Evolutionary conservation across 1,140 invertebrate genomes (phyloP).

Genomic region (Homalodisca vitripennis): DNA sequence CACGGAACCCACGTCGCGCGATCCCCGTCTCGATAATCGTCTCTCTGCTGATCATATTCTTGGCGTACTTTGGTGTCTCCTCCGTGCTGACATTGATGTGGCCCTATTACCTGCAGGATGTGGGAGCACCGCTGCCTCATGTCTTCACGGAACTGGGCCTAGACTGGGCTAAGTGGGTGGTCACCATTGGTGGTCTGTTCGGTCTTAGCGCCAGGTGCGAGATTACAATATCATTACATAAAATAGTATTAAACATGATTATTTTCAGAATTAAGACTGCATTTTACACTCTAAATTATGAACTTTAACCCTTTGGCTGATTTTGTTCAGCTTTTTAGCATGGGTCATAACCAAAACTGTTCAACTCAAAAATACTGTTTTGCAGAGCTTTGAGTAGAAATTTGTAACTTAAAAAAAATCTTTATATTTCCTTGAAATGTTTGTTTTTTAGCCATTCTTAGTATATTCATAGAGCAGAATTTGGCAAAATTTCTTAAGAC

Average conservation of each 20-base stretch:
- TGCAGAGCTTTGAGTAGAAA: too few relatives aligned
- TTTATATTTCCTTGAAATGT: too few relatives aligned
- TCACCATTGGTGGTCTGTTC: slow-evolving; percentile 82
- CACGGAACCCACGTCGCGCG: slow-evolving; percentile 80
- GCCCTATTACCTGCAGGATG: slow-evolving; percentile 82
- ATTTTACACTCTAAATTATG: too few relatives aligned
- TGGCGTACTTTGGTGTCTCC: slow-evolving; percentile 87
- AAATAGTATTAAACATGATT: too few relatives aligned
- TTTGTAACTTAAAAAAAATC: too few relatives aligned
- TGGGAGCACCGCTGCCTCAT: slow-evolving; percentile 78
- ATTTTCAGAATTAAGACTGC: too few relatives aligned
- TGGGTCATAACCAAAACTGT: too few relatives aligned
- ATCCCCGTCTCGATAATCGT: slow-evolving; percentile 87
- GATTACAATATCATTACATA: neutral
- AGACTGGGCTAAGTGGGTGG: slow-evolving; percentile 77
- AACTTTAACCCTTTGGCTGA: too few relatives aligned
- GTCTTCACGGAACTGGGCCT: slow-evolving; percentile 75
- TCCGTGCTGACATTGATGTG: slow-evolving; percentile 83
- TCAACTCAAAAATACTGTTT: too few relatives aligned
- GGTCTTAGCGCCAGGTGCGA: slow-evolving; percentile 47
- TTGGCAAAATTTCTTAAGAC: neutral
- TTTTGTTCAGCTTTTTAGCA: too few relatives aligned
- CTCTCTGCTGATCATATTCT: slow-evolving; percentile 77
- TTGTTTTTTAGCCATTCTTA: too few relatives aligned
- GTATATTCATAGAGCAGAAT: too few relatives aligned